Conservation (phyloP, 2,113 vertebrate species). For the Ahaetulla prasina region DNA sequence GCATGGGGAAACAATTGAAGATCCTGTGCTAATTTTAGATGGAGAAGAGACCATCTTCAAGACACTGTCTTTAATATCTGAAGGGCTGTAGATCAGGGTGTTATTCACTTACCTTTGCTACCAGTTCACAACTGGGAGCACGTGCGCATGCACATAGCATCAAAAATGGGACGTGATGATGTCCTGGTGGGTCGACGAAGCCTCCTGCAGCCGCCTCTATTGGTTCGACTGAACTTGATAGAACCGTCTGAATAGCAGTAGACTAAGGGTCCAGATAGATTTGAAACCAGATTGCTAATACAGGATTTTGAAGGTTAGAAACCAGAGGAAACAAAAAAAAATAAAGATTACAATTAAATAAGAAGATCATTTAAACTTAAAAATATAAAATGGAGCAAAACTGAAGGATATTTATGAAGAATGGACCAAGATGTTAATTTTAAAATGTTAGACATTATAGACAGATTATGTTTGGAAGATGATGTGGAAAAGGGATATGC, state of each 20-base stretch:
- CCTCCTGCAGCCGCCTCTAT: no score
- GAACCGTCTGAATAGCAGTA: background rate
- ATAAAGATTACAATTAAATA: background rate
- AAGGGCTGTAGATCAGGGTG: background rate
- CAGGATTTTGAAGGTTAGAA: background rate
- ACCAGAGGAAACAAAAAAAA: background rate
- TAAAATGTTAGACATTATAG: background rate
- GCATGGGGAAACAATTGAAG: background rate
- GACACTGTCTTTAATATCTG: background rate
- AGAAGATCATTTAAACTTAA: background rate
- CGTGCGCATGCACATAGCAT: no score
- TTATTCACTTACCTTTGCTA: no score
- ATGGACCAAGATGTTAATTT: background rate
- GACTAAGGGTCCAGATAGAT: background rate
- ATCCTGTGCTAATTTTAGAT: background rate
- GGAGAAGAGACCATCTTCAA: background rate
- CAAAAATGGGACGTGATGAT: no score
- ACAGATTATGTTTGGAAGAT: background rate
- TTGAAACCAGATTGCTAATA: background rate
- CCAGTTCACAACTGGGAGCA: no score
- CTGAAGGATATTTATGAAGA: background rate
- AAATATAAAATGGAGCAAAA: background rate
- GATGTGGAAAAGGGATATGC: background rate
- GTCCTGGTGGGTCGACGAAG: no score
- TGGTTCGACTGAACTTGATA: no score